Conservation (phyloP, 37 sponge, comb jelly and placozoan genomes). For the Spongia lamella region DNA sequence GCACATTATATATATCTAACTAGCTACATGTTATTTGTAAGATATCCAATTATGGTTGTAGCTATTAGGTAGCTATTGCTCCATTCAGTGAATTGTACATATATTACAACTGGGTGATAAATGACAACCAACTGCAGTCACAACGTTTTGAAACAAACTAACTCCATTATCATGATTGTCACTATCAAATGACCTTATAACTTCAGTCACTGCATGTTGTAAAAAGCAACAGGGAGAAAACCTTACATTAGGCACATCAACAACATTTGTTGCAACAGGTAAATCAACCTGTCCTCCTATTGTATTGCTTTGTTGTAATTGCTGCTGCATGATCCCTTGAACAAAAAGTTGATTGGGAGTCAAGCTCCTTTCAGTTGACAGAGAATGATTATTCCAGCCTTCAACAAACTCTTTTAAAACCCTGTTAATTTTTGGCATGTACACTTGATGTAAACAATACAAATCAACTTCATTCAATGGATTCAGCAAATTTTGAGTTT, state of each 20-base stretch:
- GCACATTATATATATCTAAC: too few relatives aligned
- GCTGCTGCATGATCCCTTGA: slow-evolving; percentile 29
- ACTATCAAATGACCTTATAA: neutral
- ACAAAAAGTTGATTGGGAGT: slow-evolving; percentile 31
- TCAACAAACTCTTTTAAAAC: slow-evolving; percentile 32
- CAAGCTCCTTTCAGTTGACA: slow-evolving; percentile 18
- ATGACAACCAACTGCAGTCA: neutral
- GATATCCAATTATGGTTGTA: too few relatives aligned
- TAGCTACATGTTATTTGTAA: too few relatives aligned
- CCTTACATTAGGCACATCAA: slow-evolving; percentile 9
- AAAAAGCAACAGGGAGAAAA: slow-evolving; percentile 17
- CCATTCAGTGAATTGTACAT: too few relatives aligned
- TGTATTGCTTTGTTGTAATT: neutral
- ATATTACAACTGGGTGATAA: too few relatives aligned
- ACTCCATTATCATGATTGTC: neutral
- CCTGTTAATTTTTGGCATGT: slow-evolving; percentile 18
- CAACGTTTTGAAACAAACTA: neutral
- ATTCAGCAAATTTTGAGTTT: slow-evolving; percentile 12
- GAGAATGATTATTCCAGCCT: slow-evolving; percentile 44
- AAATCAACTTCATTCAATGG: slow-evolving; percentile 36
- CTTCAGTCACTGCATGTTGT: neutral
- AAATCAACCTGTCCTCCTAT: too few relatives aligned
- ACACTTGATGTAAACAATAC: slow-evolving; percentile 33
- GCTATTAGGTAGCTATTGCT: too few relatives aligned
- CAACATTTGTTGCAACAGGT: too few relatives aligned